These are phyloP conservation scores for Andrena bucephala DNA, from an alignment of 2,888 invertebrate species.

Conservation along the genomic window DNA sequence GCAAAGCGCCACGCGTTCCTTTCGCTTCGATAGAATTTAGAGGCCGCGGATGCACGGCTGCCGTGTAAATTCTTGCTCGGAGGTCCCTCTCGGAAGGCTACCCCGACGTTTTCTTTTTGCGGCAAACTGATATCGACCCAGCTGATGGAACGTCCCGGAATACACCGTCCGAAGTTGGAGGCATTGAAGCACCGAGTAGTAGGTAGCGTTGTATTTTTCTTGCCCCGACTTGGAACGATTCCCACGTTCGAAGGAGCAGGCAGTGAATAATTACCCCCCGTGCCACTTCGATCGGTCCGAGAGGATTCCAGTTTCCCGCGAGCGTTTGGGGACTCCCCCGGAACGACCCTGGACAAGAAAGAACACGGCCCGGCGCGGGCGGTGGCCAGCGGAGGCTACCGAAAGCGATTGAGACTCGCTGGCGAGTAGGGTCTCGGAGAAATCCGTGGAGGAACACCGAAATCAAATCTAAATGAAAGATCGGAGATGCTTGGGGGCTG, in stretches of 20 bases:
- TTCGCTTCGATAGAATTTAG: conserved; percentile 14
- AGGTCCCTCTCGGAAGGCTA: conserved; percentile 11
- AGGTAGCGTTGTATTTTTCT: no score
- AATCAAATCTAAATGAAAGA: conserved; percentile 75
- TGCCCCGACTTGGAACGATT: neutral
- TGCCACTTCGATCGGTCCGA: neutral
- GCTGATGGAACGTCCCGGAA: no score
- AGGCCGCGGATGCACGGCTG: conserved; percentile 13
- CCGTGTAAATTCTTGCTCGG: conserved; percentile 41
- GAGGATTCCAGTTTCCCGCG: conserved; percentile 13
- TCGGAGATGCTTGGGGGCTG: conserved; percentile 50
- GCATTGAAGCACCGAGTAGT: neutral
- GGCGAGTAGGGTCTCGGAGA: conserved; percentile 23
- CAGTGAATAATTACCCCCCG: conserved; percentile 2
- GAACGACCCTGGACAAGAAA: conserved; percentile 23
- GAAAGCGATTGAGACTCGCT: conserved; percentile 44
- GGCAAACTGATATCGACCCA: no score
- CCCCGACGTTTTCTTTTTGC: no score
- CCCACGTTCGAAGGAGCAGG: neutral
- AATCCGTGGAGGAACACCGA: conserved; percentile 44
- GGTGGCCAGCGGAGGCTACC: conserved; percentile 33
- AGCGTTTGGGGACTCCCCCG: neutral
- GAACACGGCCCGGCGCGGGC: neutral
- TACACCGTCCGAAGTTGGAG: neutral
- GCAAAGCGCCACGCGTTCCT: conserved; percentile 67